A percentile compares a stretch with the other conserved stretches of the same genome.
These are phyloP conservation scores for Lingula anatina DNA, from an alignment of 2,888 invertebrate genomes.

Conservation along the genomic window DNA sequence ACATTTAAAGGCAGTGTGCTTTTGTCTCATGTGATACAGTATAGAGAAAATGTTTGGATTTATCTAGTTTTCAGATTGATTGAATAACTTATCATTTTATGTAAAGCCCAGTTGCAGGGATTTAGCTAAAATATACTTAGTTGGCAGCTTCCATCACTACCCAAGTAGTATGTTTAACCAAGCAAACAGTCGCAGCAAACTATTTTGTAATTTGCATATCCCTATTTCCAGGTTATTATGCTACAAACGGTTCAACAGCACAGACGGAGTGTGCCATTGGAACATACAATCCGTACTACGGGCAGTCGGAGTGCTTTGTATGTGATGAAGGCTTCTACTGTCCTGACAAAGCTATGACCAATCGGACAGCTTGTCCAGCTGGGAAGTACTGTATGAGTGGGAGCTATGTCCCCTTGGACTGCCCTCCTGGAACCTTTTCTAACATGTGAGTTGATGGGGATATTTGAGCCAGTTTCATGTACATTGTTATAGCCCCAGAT, in stretches of 20 bases:
- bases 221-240: slow-evolving; percentile 33
- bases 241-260: slow-evolving; percentile 34
- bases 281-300: slow-evolving; percentile 33
- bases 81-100: no score
- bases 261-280: slow-evolving; percentile 37
- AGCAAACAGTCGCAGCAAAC: no score
- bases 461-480: no score
- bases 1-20: no score
- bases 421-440: slow-evolving; percentile 44
- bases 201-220: neutral
- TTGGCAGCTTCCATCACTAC: no score
- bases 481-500: no score
- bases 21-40: no score
- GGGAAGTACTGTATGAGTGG: slow-evolving; percentile 40
- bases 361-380: slow-evolving; percentile 33
- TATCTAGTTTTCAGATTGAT: no score
- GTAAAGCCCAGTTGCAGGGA: no score
- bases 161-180: no score
- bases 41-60: no score
- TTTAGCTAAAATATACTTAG: no score
- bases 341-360: slow-evolving; percentile 36
- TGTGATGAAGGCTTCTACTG: slow-evolving; percentile 47
- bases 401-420: slow-evolving; percentile 31
- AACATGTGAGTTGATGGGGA: slow-evolving; percentile 37
- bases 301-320: slow-evolving; percentile 25